Percentiles rank a stretch among this genome's conserved stretches.
These are phyloP conservation scores for Xestia sexstrigata DNA, from an alignment of 2,888 invertebrate genomes.

Conservation along the genomic window DNA sequence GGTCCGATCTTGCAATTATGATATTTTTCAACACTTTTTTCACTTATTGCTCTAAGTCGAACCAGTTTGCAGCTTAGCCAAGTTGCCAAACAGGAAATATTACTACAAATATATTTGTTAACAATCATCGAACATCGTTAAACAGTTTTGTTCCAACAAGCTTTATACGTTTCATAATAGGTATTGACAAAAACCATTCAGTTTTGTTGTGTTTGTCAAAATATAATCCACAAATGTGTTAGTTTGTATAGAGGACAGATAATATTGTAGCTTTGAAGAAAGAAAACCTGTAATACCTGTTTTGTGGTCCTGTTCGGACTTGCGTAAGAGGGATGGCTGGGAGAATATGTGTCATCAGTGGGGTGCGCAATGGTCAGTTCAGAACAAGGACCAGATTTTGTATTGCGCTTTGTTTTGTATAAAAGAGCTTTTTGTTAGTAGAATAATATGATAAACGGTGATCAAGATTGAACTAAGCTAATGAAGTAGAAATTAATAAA, in stretches of 20 bases:
- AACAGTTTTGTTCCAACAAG: constrained; percentile 49
- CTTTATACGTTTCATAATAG: constrained; percentile 10
- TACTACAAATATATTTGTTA: constrained; percentile 34
- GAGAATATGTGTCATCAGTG: constrained; percentile 25
- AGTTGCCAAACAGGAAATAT: constrained; percentile 54
- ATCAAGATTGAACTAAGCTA: too few relatives aligned
- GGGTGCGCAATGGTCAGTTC: constrained; percentile 23
- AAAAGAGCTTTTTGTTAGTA: neutral
- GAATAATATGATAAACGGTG: too few relatives aligned
- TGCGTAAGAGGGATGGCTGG: constrained; percentile 26
- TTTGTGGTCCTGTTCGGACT: constrained; percentile 41
- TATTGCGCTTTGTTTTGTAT: constrained; percentile 6
- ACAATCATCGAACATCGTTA: constrained; percentile 30
- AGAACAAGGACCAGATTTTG: neutral
- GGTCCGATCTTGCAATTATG: constrained; percentile 22
- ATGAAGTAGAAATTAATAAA: too few relatives aligned
- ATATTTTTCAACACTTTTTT: neutral
- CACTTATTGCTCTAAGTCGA: constrained; percentile 24
- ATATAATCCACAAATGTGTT: constrained; percentile 56
- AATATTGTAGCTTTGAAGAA: constrained; percentile 42
- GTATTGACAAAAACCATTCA: constrained; percentile 18
- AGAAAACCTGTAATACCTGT: constrained; percentile 62
- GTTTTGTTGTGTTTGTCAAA: constrained; percentile 34
- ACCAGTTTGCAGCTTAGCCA: constrained; percentile 55
- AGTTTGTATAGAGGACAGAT: constrained; percentile 33